Evolutionary conservation across 2,888 invertebrate genomes (phyloP).

Genomic region (Meteorus cinctellus): DNA sequence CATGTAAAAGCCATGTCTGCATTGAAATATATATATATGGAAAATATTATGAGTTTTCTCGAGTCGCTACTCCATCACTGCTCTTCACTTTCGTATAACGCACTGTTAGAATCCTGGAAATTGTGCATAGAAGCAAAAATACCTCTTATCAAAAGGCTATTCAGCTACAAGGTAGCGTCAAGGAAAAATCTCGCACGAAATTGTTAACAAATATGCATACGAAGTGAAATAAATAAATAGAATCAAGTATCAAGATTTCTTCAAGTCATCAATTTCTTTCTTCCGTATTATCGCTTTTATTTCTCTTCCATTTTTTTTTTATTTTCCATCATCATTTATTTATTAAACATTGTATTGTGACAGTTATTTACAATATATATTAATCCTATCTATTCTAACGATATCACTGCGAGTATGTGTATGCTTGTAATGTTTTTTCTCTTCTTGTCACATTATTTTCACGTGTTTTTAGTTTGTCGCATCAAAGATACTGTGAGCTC

Average conservation of each 20-base stretch:
- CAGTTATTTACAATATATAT: constrained; percentile 65
- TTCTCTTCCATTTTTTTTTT: constrained; percentile 48
- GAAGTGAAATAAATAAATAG: constrained; percentile 1
- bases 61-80: constrained; percentile 11
- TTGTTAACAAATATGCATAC: background rate
- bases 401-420: constrained; percentile 62
- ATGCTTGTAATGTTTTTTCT: constrained; percentile 51
- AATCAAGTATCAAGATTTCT: background rate
- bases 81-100: background rate
- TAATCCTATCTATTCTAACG: constrained; percentile 68
- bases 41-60: constrained; percentile 14
- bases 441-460: constrained; percentile 2
- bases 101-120: background rate
- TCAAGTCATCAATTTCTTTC: background rate
- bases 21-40: background rate
- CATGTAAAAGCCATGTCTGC: background rate
- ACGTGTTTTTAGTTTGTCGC: constrained; percentile 23
- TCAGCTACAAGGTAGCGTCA: background rate
- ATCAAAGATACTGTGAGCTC: constrained; percentile 11
- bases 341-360: constrained; percentile 67
- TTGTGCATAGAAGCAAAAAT: background rate
- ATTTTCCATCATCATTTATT: constrained; percentile 59
- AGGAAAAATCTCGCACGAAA: background rate
- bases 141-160: constrained; percentile 12
- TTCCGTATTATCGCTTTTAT: background rate